Percentiles rank a stretch among this genome's conserved stretches.
These are phyloP conservation scores for Delichon dasypus DNA, from an alignment of 2,797 vertebrate genomes.

Conservation along the genomic window DNA sequence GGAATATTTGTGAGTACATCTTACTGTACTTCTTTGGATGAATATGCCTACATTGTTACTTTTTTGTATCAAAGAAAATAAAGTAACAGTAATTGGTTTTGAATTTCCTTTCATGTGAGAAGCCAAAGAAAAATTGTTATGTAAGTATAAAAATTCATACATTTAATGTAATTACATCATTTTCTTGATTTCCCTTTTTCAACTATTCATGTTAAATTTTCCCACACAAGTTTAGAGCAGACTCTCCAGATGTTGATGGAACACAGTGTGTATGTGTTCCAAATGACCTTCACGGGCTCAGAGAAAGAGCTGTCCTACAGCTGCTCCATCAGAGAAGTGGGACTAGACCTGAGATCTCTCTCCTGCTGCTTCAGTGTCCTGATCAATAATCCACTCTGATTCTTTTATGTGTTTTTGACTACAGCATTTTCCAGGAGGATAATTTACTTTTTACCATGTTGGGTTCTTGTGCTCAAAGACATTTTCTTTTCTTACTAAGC, in stretches of 20 bases:
- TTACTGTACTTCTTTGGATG: background rate
- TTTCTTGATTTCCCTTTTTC: background rate
- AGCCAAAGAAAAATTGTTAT: background rate
- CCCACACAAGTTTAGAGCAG: background rate
- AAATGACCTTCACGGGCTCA: background rate
- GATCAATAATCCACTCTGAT: background rate
- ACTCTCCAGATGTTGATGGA: background rate
- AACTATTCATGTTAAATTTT: background rate
- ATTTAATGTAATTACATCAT: background rate
- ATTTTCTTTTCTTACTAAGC: background rate
- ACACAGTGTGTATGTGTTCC: background rate
- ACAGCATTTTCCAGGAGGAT: background rate
- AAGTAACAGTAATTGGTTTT: background rate
- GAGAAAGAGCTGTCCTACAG: background rate
- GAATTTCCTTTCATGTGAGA: background rate
- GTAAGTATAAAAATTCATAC: background rate
- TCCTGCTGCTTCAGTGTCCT: background rate
- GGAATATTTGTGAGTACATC: background rate
- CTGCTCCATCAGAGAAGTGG: background rate
- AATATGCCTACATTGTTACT: background rate
- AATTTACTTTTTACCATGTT: background rate
- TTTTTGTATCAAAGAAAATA: background rate
- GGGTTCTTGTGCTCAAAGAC: background rate
- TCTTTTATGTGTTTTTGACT: background rate
- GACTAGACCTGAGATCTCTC: background rate